Evolutionary conservation across 2,113 vertebrate species (phyloP).

Genomic region (Pandion haliaetus): DNA sequence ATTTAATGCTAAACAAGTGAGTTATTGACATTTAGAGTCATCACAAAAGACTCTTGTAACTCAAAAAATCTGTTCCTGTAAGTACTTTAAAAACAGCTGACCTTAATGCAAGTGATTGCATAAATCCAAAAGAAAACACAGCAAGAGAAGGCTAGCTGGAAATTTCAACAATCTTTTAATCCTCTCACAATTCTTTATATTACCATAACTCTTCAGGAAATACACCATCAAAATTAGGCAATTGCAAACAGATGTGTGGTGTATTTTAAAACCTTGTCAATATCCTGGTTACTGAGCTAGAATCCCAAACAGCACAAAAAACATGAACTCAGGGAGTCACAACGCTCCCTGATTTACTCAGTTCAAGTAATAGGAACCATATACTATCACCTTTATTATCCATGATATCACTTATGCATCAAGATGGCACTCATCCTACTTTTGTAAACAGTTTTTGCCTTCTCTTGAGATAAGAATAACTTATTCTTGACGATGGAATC

Average conservation of each 20-base stretch:
- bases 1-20: slow-evolving; percentile 8
- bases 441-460: not conserved
- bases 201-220: slow-evolving; percentile 48
- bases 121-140: slow-evolving; percentile 26
- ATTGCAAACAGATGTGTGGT: slow-evolving; percentile 21
- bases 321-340: not conserved
- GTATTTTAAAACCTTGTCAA: not conserved
- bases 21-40: slow-evolving; percentile 10
- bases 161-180: slow-evolving; percentile 44
- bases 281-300: not conserved
- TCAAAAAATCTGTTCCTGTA: slow-evolving; percentile 14
- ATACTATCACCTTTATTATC: not conserved
- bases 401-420: not conserved
- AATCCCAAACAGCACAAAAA: not conserved
- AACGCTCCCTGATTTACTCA: not conserved
- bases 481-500: not conserved
- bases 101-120: not conserved
- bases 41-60: slow-evolving; percentile 6
- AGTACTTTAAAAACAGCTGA: not conserved
- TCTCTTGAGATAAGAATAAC: not conserved
- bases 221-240: slow-evolving; percentile 30
- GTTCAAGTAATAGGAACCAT: not conserved
- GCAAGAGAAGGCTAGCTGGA: slow-evolving; percentile 4
- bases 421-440: not conserved
- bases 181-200: slow-evolving; percentile 15